Percentiles rank a stretch among this genome's conserved stretches.
Conservation (phyloP, 2,113 vertebrate species). For the Lophius piscatorius region DNA sequence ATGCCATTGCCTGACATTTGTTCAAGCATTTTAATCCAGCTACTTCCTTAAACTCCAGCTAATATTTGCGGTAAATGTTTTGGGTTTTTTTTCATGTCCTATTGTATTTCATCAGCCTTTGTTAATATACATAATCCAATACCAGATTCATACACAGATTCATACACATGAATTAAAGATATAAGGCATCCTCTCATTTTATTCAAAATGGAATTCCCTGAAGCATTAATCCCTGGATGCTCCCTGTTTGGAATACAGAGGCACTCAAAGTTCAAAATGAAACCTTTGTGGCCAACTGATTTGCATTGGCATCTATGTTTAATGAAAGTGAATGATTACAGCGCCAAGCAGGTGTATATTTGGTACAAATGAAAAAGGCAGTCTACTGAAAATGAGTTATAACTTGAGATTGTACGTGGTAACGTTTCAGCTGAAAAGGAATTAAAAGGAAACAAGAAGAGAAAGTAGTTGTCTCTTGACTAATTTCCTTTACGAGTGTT, state of each 20-base stretch:
- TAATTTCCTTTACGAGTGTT: too few relatives aligned
- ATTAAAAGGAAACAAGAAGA: too few relatives aligned
- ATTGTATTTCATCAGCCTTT: background rate
- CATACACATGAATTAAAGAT: constrained; percentile 72
- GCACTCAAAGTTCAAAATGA: constrained; percentile 47
- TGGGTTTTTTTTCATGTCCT: too few relatives aligned
- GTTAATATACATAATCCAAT: background rate
- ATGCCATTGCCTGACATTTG: background rate
- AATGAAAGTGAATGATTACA: constrained; percentile 37
- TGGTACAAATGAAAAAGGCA: constrained; percentile 5
- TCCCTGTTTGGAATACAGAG: constrained; percentile 48
- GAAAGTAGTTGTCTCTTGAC: too few relatives aligned
- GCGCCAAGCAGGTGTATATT: background rate
- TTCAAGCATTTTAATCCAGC: background rate
- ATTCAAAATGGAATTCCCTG: constrained; percentile 70
- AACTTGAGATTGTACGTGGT: constrained; percentile 1
- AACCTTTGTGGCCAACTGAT: constrained; percentile 59
- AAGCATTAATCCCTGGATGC: constrained; percentile 39
- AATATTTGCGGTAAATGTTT: too few relatives aligned
- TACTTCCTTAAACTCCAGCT: background rate
- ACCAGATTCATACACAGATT: constrained; percentile 29
- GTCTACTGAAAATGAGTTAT: constrained; percentile 1
- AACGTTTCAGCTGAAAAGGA: too few relatives aligned
- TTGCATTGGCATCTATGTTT: constrained; percentile 54
- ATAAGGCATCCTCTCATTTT: constrained; percentile 59